A percentile compares a stretch with the other conserved stretches of the same genome.
Conservation (phyloP, 1,140 invertebrate genomes). For the Sinonovacula constricta region DNA sequence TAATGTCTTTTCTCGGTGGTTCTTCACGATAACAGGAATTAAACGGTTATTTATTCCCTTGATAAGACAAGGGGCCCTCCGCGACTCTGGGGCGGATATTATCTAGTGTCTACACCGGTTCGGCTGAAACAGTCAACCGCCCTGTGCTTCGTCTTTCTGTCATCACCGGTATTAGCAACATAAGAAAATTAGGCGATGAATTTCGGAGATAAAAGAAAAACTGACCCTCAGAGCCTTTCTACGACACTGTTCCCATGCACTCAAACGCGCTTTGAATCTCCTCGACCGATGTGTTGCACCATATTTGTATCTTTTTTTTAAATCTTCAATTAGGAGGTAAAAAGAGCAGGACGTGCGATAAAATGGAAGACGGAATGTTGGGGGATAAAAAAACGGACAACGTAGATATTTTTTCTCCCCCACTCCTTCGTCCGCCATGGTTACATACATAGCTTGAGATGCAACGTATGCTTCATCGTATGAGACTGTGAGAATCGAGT, state of each 20-base stretch:
- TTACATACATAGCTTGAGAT: too few species aligned
- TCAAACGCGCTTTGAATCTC: too few species aligned
- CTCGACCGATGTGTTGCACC: too few species aligned
- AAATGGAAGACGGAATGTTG: too few species aligned
- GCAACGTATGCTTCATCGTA: too few species aligned
- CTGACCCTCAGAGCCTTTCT: background rate
- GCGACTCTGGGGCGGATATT: background rate
- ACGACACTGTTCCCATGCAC: background rate
- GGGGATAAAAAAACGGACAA: too few species aligned
- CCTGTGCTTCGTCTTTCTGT: background rate
- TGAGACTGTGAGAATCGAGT: too few species aligned
- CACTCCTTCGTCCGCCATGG: too few species aligned
- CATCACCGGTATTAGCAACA: background rate
- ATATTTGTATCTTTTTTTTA: too few species aligned
- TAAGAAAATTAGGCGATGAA: background rate
- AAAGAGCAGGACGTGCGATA: too few species aligned
- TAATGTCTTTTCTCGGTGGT: background rate
- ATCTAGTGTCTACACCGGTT: background rate
- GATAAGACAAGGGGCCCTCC: background rate
- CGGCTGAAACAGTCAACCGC: background rate
- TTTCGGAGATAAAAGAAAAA: background rate
- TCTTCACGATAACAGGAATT: background rate
- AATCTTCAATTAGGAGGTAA: too few species aligned
- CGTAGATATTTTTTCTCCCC: too few species aligned
- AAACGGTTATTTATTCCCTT: background rate